Evolutionary conservation across 2,797 vertebrate genomes (phyloP), one percentile per base, ranked within the genome.

Genomic region (Pangasius mekongensis): DNA sequence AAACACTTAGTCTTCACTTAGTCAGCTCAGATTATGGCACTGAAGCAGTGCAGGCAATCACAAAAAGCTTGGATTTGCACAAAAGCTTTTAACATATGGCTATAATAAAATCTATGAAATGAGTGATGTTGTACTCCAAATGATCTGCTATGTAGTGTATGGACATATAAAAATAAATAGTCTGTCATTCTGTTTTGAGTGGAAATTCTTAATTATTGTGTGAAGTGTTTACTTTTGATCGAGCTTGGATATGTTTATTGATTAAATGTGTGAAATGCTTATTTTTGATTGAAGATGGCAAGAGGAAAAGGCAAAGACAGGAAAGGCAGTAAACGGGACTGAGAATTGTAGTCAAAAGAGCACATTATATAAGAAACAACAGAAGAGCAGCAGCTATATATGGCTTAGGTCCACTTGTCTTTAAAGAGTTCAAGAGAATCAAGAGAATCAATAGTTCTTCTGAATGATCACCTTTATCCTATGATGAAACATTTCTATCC

Each of bases 1-100:
- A 71, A 62, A 52, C 74, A 62, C 82, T 83, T 66, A 83, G 60
- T 83, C 82, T 66, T 47, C 62, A 86, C 86, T 60, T 78, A 47
- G 84, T 74, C 85, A 85, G 74, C 76, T 87, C 58, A 22, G 81
- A 88, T 88, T 54, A 84, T 76, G 43, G 33, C 73, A 74, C 49
- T 82, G 82, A n/a, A 85, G 27, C 73, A 24, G 52, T 82, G 67
- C 33, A 76, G 20, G 64, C 27, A 33, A 89, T 83, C 71, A 87
- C 20, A 67, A 62, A 87, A 89, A 39, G 58, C 56, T 74, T 52
- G 43, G 33, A 78, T 85, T 88, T 69, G 82, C 83, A 88, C 43
- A 76, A 85, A 90, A 87, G 24, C 47, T 71, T 64, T 33, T 83
- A 78, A 80, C 49, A 39, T 86, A 49, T 74, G 84, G 66, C 84